Conservation (phyloP, 2,113 vertebrate genomes). For the Misgurnus anguillicaudatus region DNA sequence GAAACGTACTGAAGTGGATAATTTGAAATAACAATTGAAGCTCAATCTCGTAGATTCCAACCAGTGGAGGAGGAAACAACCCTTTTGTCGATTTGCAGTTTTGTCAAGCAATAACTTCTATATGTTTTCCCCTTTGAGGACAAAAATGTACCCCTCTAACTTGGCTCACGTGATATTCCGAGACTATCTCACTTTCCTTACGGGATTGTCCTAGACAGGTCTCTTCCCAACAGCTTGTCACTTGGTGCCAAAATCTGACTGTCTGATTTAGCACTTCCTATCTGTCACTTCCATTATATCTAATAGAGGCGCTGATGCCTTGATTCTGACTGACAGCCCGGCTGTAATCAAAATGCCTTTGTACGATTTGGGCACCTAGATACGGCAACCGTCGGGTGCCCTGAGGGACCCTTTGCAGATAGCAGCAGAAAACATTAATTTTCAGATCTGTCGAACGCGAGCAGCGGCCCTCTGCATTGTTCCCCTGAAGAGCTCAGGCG, state of each 20-base stretch:
- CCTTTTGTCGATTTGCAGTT: neutral
- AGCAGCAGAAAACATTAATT: slow-evolving; percentile 70
- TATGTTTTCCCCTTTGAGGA: slow-evolving; percentile 14
- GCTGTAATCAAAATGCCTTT: slow-evolving; percentile 64
- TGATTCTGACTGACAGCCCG: slow-evolving; percentile 55
- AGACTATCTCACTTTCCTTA: slow-evolving; percentile 41
- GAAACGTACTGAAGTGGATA: slow-evolving; percentile 23
- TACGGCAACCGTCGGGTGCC: slow-evolving; percentile 50
- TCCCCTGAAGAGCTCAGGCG: slow-evolving; percentile 67
- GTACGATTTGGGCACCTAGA: slow-evolving; percentile 56
- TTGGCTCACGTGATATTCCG: slow-evolving; percentile 37
- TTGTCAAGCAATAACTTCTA: slow-evolving; percentile 4
- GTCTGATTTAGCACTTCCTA: slow-evolving; percentile 58
- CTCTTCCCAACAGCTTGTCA: slow-evolving; percentile 55
- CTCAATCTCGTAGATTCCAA: neutral
- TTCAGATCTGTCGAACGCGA: slow-evolving; percentile 65
- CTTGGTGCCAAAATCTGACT: slow-evolving; percentile 49
- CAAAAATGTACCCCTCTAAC: neutral
- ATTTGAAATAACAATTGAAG: slow-evolving; percentile 21
- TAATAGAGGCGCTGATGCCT: slow-evolving; percentile 51
- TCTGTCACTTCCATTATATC: slow-evolving; percentile 50
- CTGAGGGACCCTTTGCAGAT: slow-evolving; percentile 63
- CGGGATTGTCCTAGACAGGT: slow-evolving; percentile 47
- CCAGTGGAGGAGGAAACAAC: neutral
- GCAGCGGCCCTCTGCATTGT: slow-evolving; percentile 63